Evolutionary conservation across 2,113 vertebrate genomes (phyloP), one percentile per base, ranked within the genome.

Genomic region (Campylomormyrus tamandua): DNA sequence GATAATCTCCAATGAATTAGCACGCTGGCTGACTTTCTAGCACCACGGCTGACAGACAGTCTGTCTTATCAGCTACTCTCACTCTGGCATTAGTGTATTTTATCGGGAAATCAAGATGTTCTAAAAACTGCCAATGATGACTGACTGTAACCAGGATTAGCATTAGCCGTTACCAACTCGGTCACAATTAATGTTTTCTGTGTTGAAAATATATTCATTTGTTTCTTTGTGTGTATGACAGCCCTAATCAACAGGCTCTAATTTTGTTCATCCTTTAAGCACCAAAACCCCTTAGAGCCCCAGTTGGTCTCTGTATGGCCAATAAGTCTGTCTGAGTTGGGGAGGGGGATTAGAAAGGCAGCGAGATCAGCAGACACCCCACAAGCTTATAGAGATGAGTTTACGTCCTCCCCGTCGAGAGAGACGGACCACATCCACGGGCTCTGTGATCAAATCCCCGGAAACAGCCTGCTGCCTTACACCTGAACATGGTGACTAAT

Each of bases 201-300:
- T n/a, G 56, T 3, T 1, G 56, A 58, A 58, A 27, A 31, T 13
- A 70, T 11, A 70, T 31, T 1, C 3, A 31, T 27, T 70, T 11
- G 62, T 70, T 27, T 70, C 62, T 1, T 31, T 70, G 62, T 13
- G n/a, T 4, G 62, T 1, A 31, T 0, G n/a, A 31, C 27, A 66
- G 62, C 62, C 10, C 62, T 31, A 70, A 70, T 31, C 7, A 27
- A 27, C 95, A 94, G 19, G 53, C 94, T 95, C 96, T 97, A 97
- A 97, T 97, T 97, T 95, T 93, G 95, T 95, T 95, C 94, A 97
- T 96, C 96, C 94, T 93, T 92, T 97, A 97, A 98, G 95, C 92
- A 91, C 94, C 91, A 93, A 94, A 96, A 96, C 96, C 96, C 91
- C 95, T 96, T 96, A 96, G 90, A 91, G 92, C 92, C 94, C 94